Conservation (phyloP, 2,113 vertebrate genomes). For the Podocnemis expansa region DNA sequence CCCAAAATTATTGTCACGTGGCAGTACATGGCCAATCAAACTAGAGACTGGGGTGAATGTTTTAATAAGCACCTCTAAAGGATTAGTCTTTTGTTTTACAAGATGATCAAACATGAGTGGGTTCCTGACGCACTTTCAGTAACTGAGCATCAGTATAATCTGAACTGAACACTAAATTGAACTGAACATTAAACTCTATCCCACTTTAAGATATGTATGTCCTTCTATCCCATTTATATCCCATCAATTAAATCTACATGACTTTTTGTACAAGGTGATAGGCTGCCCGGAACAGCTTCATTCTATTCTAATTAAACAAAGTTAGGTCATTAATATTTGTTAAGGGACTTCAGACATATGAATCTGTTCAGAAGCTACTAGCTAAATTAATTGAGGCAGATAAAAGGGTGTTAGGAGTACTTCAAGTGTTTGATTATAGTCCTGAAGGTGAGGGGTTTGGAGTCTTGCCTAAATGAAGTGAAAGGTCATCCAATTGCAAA, state of each 20-base stretch:
- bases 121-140: not conserved
- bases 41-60: not conserved
- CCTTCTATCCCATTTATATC: rapidly evolving
- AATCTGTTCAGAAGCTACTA: not conserved
- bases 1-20: not conserved
- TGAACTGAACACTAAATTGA: too few relatives aligned
- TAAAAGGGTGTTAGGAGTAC: not conserved
- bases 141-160: not conserved
- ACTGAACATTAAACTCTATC: not conserved
- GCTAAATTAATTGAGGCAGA: slow-evolving; percentile 5
- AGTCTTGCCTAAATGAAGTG: not conserved
- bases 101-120: not conserved
- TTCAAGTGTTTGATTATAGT: not conserved
- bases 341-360: not conserved
- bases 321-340: not conserved
- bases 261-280: not conserved
- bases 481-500: not conserved
- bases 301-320: not conserved
- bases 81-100: not conserved
- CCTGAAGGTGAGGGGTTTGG: not conserved
- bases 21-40: not conserved
- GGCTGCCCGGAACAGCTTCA: not conserved
- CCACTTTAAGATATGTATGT: not conserved
- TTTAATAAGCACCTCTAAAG: not conserved
- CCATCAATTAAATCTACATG: not conserved